phyloP scores from a whole-genome alignment of 1,140 invertebrate species.

The Cydia pomonella region DNA sequence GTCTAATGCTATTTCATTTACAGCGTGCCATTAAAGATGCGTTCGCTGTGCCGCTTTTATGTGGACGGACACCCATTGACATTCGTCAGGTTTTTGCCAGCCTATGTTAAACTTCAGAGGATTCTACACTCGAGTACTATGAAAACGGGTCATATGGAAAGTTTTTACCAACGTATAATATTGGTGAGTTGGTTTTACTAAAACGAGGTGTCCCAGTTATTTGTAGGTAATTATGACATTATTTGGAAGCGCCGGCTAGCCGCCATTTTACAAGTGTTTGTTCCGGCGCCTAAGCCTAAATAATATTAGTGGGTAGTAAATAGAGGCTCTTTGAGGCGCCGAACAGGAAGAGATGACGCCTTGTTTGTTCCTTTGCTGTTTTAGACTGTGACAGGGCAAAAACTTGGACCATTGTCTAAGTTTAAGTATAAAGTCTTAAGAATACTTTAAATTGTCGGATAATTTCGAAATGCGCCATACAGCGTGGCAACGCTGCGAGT shows the following conservation, averaged over 20 bases:
- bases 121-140: too few relatives aligned
- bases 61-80: neutral
- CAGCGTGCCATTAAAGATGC: slow-evolving; percentile 50
- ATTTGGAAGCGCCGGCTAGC: slow-evolving; percentile 5
- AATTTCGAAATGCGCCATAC: too few relatives aligned
- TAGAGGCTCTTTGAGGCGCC: slow-evolving; percentile 38
- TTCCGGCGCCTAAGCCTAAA: slow-evolving; percentile 28
- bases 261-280: slow-evolving; percentile 29
- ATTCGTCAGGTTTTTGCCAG: slow-evolving; percentile 31
- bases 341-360: slow-evolving; percentile 40
- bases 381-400: neutral
- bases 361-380: slow-evolving; percentile 46
- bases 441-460: too few relatives aligned
- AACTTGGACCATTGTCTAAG: neutral
- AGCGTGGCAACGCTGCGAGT: too few relatives aligned
- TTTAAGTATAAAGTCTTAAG: neutral
- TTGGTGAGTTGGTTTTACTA: neutral
- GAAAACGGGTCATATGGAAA: too few relatives aligned
- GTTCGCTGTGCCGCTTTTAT: slow-evolving; percentile 37
- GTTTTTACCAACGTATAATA: too few relatives aligned
- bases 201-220: slow-evolving; percentile 16
- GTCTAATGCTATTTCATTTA: slow-evolving; percentile 73
- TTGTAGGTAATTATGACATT: slow-evolving; percentile 17
- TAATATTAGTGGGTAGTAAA: slow-evolving; percentile 27
- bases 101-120: neutral